Percentiles rank a stretch among this genome's conserved stretches.
These are phyloP conservation scores for Eurystomus glaucurus DNA, from an alignment of 2,797 vertebrate genomes.

Conservation along the genomic window DNA sequence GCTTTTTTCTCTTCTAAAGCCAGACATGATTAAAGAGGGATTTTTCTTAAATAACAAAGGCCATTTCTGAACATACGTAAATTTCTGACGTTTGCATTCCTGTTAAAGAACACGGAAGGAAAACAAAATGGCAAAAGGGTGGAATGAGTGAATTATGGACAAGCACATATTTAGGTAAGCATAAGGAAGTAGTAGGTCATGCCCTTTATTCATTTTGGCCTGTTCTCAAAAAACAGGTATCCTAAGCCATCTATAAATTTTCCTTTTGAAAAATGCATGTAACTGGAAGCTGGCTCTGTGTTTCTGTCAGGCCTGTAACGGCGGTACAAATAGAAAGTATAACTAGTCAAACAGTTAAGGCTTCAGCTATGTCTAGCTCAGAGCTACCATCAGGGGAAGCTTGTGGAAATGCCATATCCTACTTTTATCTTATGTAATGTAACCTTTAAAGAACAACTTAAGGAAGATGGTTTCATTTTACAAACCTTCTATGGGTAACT, in stretches of 20 bases:
- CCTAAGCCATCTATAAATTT: neutral
- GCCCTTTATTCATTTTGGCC: neutral
- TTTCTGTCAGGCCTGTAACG: neutral
- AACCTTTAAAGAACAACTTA: neutral
- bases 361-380: neutral
- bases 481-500: neutral
- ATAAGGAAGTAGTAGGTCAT: neutral
- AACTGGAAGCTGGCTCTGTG: neutral
- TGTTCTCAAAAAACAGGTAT: neutral
- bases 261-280: neutral
- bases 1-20: neutral
- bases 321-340: neutral
- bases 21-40: neutral
- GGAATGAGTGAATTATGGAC: neutral
- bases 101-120: neutral
- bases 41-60: neutral
- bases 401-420: neutral
- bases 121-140: neutral
- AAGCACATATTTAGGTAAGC: neutral
- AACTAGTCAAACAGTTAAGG: neutral
- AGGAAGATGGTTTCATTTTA: neutral
- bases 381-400: neutral
- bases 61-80: neutral
- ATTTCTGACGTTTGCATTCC: neutral
- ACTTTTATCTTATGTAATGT: neutral